Conservation (phyloP, 2,797 vertebrate genomes). For the Arremon aurantiirostris region DNA sequence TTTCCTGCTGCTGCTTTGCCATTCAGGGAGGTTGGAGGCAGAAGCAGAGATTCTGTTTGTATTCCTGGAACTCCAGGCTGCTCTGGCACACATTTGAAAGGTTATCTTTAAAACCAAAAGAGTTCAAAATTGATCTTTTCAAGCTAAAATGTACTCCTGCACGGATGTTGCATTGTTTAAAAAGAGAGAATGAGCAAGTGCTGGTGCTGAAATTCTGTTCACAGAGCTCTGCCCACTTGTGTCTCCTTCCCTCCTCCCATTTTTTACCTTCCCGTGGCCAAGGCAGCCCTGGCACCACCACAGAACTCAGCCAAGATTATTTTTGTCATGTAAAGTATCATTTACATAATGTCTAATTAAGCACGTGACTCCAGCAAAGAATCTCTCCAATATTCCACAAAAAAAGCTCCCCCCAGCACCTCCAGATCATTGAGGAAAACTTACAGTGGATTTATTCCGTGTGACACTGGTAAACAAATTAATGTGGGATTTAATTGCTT, state of each 20-base stretch:
- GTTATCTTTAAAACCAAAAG: background rate
- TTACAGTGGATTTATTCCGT: conserved; percentile 4
- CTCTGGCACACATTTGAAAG: background rate
- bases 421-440: background rate
- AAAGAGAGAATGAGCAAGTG: background rate
- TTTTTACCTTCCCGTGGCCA: background rate
- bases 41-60: background rate
- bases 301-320: background rate
- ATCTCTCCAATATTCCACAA: background rate
- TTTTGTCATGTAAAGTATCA: background rate
- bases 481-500: conserved; percentile 51
- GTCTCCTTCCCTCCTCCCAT: background rate
- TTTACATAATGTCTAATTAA: background rate
- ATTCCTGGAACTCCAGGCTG: background rate
- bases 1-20: background rate
- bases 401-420: background rate
- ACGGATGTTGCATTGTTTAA: background rate
- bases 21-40: background rate
- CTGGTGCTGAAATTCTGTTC: background rate
- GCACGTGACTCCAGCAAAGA: background rate
- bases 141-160: background rate
- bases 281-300: background rate
- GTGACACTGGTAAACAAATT: conserved; percentile 41
- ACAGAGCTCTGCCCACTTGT: background rate
- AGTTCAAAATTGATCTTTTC: background rate